A percentile compares a stretch with the other conserved stretches of the same genome.
Conservation (phyloP, 2,113 vertebrate species). For the Alethe diademata region DNA sequence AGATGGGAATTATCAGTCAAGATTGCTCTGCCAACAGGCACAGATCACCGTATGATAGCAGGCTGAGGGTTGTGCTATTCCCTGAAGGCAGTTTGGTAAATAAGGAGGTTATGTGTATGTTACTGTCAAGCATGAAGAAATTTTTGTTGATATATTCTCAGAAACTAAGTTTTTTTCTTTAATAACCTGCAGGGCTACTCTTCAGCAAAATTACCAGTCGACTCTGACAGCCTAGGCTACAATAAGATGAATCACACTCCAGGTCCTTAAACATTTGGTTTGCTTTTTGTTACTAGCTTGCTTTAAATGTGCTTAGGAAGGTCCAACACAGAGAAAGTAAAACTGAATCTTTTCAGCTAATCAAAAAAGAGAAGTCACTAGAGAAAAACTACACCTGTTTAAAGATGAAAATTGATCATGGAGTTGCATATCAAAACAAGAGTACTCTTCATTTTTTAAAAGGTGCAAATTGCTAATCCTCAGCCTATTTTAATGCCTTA, state of each 20-base stretch:
- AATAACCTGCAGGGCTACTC: conserved; percentile 38
- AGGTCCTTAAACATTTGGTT: conserved; percentile 19
- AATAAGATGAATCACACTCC: conserved; percentile 23
- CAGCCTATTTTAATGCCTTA: conserved; percentile 49
- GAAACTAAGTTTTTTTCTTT: conserved; percentile 44
- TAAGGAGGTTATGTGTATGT: conserved; percentile 27
- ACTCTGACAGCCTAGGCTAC: conserved; percentile 6
- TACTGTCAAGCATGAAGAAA: conserved; percentile 48
- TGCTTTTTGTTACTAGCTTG: conserved; percentile 5
- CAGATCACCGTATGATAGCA: neutral
- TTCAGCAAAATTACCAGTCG: conserved; percentile 4
- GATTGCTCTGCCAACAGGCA: conserved; percentile 11
- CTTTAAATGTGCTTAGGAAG: conserved; percentile 48
- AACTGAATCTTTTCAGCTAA: conserved; percentile 60
- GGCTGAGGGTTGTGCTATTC: conserved; percentile 36
- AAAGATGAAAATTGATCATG: conserved; percentile 70
- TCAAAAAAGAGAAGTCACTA: conserved; percentile 60
- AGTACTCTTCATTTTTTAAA: conserved; percentile 70
- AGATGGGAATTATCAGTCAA: conserved; percentile 35
- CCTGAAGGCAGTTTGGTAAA: conserved; percentile 49
- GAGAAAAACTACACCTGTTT: conserved; percentile 70
- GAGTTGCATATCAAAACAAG: conserved; percentile 68
- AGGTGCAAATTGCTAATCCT: conserved; percentile 73
- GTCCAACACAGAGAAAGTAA: conserved; percentile 53
- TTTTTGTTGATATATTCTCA: conserved; percentile 61